A percentile compares a stretch with the other conserved stretches of the same genome.
Conservation (phyloP, 2,888 invertebrate species). For the Tethea ocularis region DNA sequence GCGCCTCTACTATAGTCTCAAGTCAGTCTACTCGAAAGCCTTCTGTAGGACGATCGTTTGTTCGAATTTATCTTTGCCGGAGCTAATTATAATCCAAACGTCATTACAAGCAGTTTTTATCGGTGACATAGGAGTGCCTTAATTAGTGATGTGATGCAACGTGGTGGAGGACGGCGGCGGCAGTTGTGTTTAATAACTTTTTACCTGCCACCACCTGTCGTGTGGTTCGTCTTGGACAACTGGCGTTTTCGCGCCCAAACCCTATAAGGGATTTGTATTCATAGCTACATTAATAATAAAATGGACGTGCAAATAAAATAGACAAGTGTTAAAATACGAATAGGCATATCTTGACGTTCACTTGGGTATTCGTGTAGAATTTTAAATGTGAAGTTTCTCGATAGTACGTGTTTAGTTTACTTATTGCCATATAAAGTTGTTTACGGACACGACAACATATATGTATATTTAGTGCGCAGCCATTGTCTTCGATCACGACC, state of each 20-base stretch:
- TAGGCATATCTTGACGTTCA: constrained; percentile 55
- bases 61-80: constrained; percentile 17
- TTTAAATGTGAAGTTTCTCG: constrained; percentile 64
- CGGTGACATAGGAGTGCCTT: constrained; percentile 35
- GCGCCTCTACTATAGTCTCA: constrained; percentile 47
- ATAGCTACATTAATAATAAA: constrained; percentile 19
- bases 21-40: constrained; percentile 66
- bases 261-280: constrained; percentile 27
- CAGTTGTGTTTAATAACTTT: constrained; percentile 34
- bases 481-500: constrained; percentile 63
- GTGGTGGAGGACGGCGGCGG: too few species aligned
- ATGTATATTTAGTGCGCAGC: constrained; percentile 67
- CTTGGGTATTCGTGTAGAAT: constrained; percentile 47
- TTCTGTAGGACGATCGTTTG: constrained; percentile 54
- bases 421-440: constrained; percentile 70
- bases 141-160: constrained; percentile 47
- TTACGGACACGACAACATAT: constrained; percentile 53
- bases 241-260: constrained; percentile 72
- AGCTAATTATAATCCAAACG: constrained; percentile 25
- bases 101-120: constrained; percentile 42
- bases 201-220: constrained; percentile 61
- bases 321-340: constrained; percentile 26
- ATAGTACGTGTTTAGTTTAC: constrained; percentile 71
- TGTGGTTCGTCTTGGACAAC: constrained; percentile 33
- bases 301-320: constrained; percentile 29